phyloP scores from a whole-genome alignment of 2,113 vertebrate species.

The Stictonetta naevosa region DNA sequence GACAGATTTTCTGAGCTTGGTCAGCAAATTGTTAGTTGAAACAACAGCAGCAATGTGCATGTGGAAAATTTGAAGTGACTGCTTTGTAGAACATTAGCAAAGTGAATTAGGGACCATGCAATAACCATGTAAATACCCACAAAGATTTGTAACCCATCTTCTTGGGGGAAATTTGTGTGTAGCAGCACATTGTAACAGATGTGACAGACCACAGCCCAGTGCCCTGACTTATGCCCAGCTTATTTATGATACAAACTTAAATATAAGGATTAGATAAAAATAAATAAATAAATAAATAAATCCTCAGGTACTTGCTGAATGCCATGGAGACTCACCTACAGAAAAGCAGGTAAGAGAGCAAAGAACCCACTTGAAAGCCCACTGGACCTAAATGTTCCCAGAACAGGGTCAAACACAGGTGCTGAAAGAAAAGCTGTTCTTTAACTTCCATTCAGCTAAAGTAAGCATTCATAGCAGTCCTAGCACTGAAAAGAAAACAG shows the following conservation, averaged over 20 bases:
- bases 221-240: background rate
- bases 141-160: background rate
- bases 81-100: background rate
- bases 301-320: background rate
- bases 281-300: too few species aligned
- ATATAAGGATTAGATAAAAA: background rate
- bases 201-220: background rate
- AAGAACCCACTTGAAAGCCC: background rate
- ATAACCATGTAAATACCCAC: background rate
- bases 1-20: background rate
- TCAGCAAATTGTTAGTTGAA: background rate
- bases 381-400: background rate
- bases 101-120: background rate
- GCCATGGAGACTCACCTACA: background rate
- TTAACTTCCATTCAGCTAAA: background rate
- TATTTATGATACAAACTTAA: background rate
- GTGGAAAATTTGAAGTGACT: background rate
- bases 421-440: background rate
- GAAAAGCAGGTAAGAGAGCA: background rate
- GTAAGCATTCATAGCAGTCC: background rate
- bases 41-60: background rate
- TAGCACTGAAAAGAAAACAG: background rate
- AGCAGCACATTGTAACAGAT: rapidly evolving
- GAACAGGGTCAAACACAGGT: background rate
- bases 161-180: rapidly evolving